Conservation (phyloP, 2,797 vertebrate genomes). For the Mareca strepera region DNA sequence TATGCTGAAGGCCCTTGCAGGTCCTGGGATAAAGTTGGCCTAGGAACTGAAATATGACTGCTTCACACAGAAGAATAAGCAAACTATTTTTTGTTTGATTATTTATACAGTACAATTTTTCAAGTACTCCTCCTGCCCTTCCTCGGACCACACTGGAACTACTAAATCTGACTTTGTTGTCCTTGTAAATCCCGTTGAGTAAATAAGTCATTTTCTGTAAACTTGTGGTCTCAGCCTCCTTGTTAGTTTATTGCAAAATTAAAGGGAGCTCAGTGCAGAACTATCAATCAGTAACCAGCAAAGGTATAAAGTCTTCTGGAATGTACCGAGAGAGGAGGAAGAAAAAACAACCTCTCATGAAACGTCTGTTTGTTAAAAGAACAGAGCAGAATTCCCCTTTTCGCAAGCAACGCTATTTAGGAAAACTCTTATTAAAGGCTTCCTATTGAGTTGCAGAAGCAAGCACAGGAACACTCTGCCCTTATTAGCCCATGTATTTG, state of each 20-base stretch:
- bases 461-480: slow-evolving; percentile 46
- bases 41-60: slow-evolving; percentile 4
- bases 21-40: slow-evolving; percentile 26
- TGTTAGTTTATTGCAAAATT: slow-evolving; percentile 84
- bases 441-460: slow-evolving; percentile 67
- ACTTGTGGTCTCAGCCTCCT: slow-evolving; percentile 76
- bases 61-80: slow-evolving; percentile 37
- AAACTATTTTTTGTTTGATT: slow-evolving; percentile 67
- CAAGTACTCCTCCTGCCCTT: slow-evolving; percentile 62
- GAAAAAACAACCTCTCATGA: slow-evolving; percentile 44
- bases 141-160: slow-evolving; percentile 74
- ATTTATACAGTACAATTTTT: slow-evolving; percentile 61
- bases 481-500: slow-evolving; percentile 53
- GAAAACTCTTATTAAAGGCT: slow-evolving; percentile 75
- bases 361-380: slow-evolving; percentile 69
- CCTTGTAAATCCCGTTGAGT: slow-evolving; percentile 71
- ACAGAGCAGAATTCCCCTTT: slow-evolving; percentile 31
- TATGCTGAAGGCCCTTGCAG: background rate
- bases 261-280: slow-evolving; percentile 73
- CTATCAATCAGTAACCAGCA: slow-evolving; percentile 80
- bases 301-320: slow-evolving; percentile 75
- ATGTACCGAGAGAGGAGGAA: slow-evolving; percentile 20
- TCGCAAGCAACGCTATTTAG: slow-evolving; percentile 57
- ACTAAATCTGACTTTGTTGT: slow-evolving; percentile 72
- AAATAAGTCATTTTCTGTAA: slow-evolving; percentile 79